A percentile compares a stretch with the other conserved stretches of the same genome.
These are phyloP conservation scores for Rhea americana DNA, from an alignment of 2,113 vertebrate species.

Conservation along the genomic window DNA sequence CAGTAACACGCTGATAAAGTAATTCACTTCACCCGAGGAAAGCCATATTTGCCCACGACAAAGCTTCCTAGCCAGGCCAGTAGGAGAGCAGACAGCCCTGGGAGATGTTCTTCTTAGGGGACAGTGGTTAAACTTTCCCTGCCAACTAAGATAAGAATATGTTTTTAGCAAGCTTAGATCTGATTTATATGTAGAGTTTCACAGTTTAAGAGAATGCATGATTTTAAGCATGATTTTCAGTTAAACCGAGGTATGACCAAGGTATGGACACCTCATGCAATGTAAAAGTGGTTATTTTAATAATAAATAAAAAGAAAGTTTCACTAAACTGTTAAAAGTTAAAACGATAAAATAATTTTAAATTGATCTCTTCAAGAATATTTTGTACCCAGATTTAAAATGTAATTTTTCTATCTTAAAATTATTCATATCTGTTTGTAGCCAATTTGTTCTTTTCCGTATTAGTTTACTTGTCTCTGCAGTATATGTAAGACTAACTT, in stretches of 20 bases:
- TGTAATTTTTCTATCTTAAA: neutral
- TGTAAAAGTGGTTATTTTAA: neutral
- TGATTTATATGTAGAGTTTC: neutral
- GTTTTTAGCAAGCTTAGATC: neutral
- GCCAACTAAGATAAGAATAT: neutral
- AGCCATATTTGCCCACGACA: neutral
- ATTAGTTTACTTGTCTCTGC: neutral
- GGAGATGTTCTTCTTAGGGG: rapidly evolving
- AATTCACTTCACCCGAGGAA: neutral
- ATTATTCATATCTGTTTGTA: neutral
- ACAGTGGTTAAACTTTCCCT: neutral
- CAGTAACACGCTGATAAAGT: neutral
- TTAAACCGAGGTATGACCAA: rapidly evolving
- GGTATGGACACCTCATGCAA: neutral
- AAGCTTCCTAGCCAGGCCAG: neutral
- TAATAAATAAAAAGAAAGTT: neutral
- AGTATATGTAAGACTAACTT: neutral
- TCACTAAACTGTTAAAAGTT: neutral
- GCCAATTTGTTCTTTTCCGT: neutral
- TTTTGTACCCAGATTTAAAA: neutral
- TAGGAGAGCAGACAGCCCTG: neutral
- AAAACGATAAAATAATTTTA: neutral
- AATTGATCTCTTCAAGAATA: neutral
- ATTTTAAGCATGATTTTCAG: neutral
- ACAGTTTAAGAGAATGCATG: neutral